A percentile compares a stretch with the other conserved stretches of the same genome.
These are phyloP conservation scores for Papilio machaon DNA, from an alignment of 1,140 invertebrate genomes.

Conservation along the genomic window DNA sequence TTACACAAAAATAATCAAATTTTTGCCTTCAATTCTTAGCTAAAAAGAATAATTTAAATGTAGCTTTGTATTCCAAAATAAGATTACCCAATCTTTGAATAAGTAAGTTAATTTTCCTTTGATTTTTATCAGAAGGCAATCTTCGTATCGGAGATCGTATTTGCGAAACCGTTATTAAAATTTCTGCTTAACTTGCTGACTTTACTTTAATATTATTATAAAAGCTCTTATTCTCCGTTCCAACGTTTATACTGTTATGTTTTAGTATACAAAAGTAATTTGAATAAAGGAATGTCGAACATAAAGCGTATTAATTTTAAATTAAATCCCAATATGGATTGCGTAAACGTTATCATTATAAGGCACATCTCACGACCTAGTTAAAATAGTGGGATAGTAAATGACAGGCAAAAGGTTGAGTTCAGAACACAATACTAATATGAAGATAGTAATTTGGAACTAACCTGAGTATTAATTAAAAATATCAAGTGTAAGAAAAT, in stretches of 20 bases:
- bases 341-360: not conserved
- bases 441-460: too few species aligned
- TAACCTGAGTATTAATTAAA: too few species aligned
- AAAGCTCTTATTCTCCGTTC: not conserved
- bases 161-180: constrained; percentile 25
- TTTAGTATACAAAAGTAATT: not conserved
- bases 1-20: too few species aligned
- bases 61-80: not conserved
- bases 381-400: not conserved
- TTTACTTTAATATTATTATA: constrained; percentile 18
- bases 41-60: not conserved
- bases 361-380: not conserved
- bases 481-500: too few species aligned
- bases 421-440: not conserved
- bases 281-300: not conserved
- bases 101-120: constrained; percentile 12
- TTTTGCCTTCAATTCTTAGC: too few species aligned
- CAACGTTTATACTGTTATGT: not conserved
- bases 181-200: constrained; percentile 14
- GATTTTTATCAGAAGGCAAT: constrained; percentile 21
- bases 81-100: not conserved
- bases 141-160: constrained; percentile 1
- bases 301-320: not conserved
- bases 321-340: not conserved
- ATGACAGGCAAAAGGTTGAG: not conserved